These are phyloP conservation scores for Phoeniculus purpureus DNA, from an alignment of 2,797 vertebrate genomes.

Conservation along the genomic window DNA sequence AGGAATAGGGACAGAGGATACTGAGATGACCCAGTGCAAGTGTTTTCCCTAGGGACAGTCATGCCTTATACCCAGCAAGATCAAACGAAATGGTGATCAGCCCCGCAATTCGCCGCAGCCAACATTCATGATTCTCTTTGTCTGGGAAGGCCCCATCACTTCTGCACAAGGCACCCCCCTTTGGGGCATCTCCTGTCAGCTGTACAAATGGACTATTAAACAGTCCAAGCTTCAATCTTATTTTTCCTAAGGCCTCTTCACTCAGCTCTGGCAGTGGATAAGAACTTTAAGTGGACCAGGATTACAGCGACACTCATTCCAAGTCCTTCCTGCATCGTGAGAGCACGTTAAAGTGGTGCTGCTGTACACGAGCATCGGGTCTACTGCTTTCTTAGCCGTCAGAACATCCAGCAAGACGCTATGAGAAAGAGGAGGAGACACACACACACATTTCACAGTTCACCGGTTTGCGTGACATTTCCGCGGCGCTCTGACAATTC, in stretches of 20 bases:
- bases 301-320: constrained; percentile 18
- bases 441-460: constrained; percentile 57
- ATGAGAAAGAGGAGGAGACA: constrained; percentile 6
- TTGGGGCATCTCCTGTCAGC: constrained; percentile 16
- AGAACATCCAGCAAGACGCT: constrained; percentile 3
- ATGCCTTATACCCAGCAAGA: neutral
- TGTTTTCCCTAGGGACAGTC: neutral
- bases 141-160: neutral
- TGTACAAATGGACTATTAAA: constrained; percentile 43
- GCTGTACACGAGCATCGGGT: constrained; percentile 23
- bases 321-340: neutral
- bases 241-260: constrained; percentile 21
- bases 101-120: neutral
- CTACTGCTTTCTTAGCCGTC: constrained; percentile 38
- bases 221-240: neutral
- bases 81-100: neutral
- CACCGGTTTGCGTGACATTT: constrained; percentile 44
- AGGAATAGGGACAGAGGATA: neutral
- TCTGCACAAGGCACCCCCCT: neutral
- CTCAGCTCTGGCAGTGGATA: neutral
- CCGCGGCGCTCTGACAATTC: neutral
- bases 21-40: neutral
- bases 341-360: neutral
- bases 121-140: neutral
- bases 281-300: neutral